Conservation (phyloP, 2,113 vertebrate species). For the Limnothrissa miodon region DNA sequence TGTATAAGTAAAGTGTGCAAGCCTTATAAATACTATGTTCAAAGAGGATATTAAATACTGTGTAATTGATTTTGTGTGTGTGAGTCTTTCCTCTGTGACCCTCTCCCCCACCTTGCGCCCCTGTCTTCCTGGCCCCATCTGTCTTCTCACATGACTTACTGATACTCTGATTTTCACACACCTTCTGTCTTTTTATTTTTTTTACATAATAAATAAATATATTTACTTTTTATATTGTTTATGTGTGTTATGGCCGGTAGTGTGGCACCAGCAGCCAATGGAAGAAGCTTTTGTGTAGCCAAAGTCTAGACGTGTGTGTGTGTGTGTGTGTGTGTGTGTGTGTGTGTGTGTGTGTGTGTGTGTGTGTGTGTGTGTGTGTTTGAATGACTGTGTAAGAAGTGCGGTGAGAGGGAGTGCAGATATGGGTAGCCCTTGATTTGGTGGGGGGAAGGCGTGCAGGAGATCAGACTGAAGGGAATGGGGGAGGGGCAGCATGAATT, state of each 20-base stretch:
- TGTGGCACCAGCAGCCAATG: neutral
- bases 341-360: constrained; percentile 36
- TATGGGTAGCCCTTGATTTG: constrained; percentile 51
- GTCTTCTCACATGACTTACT: neutral
- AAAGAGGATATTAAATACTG: neutral
- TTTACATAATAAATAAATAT: no score
- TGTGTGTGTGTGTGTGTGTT: constrained; percentile 34
- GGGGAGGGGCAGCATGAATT: constrained; percentile 63
- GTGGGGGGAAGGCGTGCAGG: constrained; percentile 51
- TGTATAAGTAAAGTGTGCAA: neutral
- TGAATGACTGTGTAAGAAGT: constrained; percentile 29
- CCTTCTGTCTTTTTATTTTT: neutral
- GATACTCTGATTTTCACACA: neutral
- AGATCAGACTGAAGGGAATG: constrained; percentile 55
- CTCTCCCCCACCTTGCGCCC: neutral
- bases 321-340: constrained; percentile 30
- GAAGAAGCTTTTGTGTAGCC: constrained; percentile 13
- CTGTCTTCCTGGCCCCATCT: neutral
- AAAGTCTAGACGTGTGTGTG: constrained; percentile 39
- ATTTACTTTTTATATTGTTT: neutral
- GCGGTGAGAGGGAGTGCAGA: constrained; percentile 37
- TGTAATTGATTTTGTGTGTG: neutral
- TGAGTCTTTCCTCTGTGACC: neutral
- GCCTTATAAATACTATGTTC: neutral
- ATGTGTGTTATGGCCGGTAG: neutral